These are phyloP conservation scores for Tetramorium bicarinatum DNA, from an alignment of 2,888 invertebrate species.

Conservation along the genomic window DNA sequence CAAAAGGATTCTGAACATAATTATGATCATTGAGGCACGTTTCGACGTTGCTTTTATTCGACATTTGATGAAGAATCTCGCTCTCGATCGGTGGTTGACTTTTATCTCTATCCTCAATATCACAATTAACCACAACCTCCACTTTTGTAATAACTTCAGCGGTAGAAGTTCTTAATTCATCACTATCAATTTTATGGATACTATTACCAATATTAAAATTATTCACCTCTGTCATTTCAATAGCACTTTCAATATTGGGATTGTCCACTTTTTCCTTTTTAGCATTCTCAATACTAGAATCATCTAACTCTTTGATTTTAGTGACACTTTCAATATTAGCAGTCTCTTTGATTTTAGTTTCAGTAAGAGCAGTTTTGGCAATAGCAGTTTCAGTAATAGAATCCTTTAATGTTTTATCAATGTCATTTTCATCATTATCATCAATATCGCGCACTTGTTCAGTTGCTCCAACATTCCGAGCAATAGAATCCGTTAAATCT, in stretches of 20 bases:
- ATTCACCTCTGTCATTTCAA: not conserved
- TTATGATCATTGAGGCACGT: constrained; percentile 35
- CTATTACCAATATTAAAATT: not conserved
- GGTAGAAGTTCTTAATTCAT: not conserved
- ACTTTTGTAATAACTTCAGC: not conserved
- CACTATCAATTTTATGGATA: not conserved
- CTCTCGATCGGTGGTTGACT: not conserved
- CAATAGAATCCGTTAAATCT: not conserved
- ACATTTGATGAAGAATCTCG: not conserved
- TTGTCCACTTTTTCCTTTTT: not conserved
- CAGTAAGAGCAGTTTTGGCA: not conserved
- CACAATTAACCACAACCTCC: constrained; percentile 7
- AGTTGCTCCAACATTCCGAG: not conserved
- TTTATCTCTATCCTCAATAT: not conserved
- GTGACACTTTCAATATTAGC: not conserved
- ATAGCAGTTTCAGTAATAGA: not conserved
- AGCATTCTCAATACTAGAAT: not conserved
- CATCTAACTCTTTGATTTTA: not conserved
- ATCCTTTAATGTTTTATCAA: not conserved
- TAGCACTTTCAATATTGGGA: not conserved
- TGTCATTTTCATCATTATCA: not conserved
- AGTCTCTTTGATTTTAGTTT: not conserved
- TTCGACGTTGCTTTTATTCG: not conserved
- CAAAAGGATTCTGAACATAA: constrained; percentile 17
- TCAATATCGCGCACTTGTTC: not conserved